These are phyloP conservation scores for Dasyurus viverrinus DNA, from an alignment of 2,113 vertebrate genomes.

Conservation along the genomic window DNA sequence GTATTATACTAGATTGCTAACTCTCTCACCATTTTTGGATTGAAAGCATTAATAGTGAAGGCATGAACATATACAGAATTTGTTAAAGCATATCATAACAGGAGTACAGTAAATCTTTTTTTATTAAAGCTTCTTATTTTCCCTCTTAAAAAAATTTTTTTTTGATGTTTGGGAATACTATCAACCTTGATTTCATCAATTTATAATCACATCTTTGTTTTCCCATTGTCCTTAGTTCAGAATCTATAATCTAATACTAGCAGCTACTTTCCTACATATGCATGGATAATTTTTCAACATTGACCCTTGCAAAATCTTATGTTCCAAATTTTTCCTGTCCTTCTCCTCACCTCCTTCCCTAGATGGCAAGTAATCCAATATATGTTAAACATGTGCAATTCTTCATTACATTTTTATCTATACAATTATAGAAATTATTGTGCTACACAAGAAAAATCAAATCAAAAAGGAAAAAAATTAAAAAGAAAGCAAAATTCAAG, in stretches of 20 bases:
- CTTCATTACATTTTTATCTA: no score
- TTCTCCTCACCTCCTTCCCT: no score
- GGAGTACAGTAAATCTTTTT: neutral
- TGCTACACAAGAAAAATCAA: no score
- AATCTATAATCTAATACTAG: neutral
- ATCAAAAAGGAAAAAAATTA: no score
- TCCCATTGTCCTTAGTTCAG: neutral
- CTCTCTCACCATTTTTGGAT: neutral
- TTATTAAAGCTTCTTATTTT: neutral
- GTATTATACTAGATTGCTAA: neutral
- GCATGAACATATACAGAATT: neutral
- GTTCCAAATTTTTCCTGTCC: no score
- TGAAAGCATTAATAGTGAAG: neutral
- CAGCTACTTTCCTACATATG: neutral
- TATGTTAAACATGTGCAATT: no score
- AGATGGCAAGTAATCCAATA: no score
- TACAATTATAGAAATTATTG: no score
- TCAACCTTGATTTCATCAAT: slow-evolving; percentile 47
- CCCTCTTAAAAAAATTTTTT: neutral
- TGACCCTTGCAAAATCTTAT: no score
- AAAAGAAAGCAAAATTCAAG: no score
- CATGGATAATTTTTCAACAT: no score
- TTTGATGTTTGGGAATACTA: neutral
- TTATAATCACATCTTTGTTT: neutral
- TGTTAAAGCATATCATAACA: neutral